phyloP scores from a whole-genome alignment of 2,797 vertebrate species.

The Diplodus sargus region DNA sequence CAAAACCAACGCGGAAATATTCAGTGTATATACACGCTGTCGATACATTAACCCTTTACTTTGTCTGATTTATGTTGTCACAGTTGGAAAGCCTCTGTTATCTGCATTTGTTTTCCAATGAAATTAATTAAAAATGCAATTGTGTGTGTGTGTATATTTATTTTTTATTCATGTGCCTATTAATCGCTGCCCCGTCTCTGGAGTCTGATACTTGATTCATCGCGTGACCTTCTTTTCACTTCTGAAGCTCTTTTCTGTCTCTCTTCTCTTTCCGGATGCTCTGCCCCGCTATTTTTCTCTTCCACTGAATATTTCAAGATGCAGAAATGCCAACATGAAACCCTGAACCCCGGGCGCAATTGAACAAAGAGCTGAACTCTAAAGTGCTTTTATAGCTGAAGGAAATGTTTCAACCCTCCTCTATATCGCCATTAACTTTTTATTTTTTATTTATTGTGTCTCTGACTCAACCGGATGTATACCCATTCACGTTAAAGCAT shows the following conservation, averaged over 20 bases:
- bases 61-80: slow-evolving; percentile 57
- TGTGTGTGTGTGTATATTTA: not conserved
- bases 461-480: slow-evolving; percentile 38
- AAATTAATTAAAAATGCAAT: slow-evolving; percentile 73
- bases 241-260: slow-evolving; percentile 27
- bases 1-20: slow-evolving; percentile 19
- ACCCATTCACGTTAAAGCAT: slow-evolving; percentile 41
- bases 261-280: slow-evolving; percentile 28
- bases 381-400: slow-evolving; percentile 79
- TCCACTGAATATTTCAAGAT: slow-evolving; percentile 74
- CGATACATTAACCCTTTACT: slow-evolving; percentile 39
- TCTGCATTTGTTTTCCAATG: slow-evolving; percentile 72
- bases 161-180: slow-evolving; percentile 12
- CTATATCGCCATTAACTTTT: slow-evolving; percentile 39
- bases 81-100: slow-evolving; percentile 48
- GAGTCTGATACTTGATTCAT: slow-evolving; percentile 22
- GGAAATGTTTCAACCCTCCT: slow-evolving; percentile 67
- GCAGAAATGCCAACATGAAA: slow-evolving; percentile 53
- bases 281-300: slow-evolving; percentile 52
- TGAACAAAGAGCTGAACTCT: slow-evolving; percentile 68
- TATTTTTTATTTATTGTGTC: slow-evolving; percentile 42
- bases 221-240: slow-evolving; percentile 58
- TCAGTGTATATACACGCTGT: slow-evolving; percentile 18
- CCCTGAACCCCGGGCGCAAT: slow-evolving; percentile 65
- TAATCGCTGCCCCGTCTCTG: slow-evolving; percentile 18